Evolutionary conservation across 2,888 invertebrate genomes (phyloP).

Genomic region (Petrolisthes cinctipes): DNA sequence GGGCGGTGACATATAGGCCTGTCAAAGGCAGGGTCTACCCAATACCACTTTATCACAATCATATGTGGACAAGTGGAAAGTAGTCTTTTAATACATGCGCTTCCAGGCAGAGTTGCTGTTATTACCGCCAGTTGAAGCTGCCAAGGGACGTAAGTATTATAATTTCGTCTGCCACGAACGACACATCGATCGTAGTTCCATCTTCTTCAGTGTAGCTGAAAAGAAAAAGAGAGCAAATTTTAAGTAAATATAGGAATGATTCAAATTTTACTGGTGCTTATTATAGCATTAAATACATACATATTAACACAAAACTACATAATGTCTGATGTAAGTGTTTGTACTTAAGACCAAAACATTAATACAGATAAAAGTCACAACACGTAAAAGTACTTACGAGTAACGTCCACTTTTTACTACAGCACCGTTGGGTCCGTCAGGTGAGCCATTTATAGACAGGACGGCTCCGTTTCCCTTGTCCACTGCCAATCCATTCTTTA

Average conservation of each 20-base stretch:
- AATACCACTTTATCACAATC: no score
- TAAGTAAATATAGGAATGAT: no score
- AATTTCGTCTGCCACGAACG: neutral
- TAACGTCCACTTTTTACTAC: slow-evolving; percentile 32
- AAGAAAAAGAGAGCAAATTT: neutral
- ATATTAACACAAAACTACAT: neutral
- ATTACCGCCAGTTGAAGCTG: neutral
- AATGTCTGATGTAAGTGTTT: no score
- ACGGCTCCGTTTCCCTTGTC: slow-evolving; percentile 49
- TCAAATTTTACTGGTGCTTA: neutral
- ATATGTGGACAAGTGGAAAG: no score
- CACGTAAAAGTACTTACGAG: neutral
- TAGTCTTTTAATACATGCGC: no score
- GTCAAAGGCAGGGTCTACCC: no score
- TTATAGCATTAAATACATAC: neutral
- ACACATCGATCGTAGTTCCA: slow-evolving; percentile 3
- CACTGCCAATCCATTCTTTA: neutral
- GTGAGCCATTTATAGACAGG: slow-evolving; percentile 35
- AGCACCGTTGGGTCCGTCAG: slow-evolving; percentile 39
- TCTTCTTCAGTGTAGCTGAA: neutral
- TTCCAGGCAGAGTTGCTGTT: neutral
- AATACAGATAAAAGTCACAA: neutral
- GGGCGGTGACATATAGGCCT: no score
- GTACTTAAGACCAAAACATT: neutral
- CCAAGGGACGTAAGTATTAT: neutral